Evolutionary conservation across 2,113 vertebrate genomes (phyloP).

Genomic region (Thunnus maccoyii): DNA sequence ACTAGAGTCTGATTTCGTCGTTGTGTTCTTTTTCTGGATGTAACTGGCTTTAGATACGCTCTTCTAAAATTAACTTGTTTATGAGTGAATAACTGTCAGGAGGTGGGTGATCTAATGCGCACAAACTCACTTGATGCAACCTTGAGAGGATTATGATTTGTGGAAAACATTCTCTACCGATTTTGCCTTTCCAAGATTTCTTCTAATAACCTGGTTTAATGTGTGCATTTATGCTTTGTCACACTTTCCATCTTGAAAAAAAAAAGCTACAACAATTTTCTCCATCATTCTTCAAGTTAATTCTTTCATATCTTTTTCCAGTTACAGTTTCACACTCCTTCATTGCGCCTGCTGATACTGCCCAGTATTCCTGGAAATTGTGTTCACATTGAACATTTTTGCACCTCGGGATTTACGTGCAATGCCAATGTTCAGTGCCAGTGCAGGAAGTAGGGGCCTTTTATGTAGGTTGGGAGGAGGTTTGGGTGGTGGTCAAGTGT

Average conservation of each 20-base stretch:
- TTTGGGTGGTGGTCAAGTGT: background rate
- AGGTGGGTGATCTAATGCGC: background rate
- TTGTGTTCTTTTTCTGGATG: background rate
- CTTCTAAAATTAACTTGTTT: background rate
- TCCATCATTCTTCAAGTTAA: background rate
- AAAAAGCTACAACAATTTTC: background rate
- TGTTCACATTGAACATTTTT: background rate
- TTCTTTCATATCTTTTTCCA: background rate
- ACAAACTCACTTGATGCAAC: background rate
- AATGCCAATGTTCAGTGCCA: background rate
- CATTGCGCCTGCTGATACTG: background rate
- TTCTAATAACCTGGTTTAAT: conserved; percentile 5
- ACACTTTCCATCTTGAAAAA: conserved; percentile 1
- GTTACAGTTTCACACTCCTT: background rate
- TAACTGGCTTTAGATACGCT: background rate
- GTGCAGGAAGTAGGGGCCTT: background rate
- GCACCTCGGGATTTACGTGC: background rate
- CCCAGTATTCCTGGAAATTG: background rate
- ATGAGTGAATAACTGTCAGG: conserved; percentile 3
- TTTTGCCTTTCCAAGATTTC: background rate
- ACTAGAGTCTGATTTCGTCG: background rate
- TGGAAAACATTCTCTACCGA: background rate
- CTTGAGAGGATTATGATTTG: background rate
- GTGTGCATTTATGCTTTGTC: background rate
- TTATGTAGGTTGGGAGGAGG: background rate